Percentiles rank a stretch among this genome's conserved stretches.
These are phyloP conservation scores for Blennius ocellaris DNA, from an alignment of 2,113 vertebrate species.

Conservation along the genomic window DNA sequence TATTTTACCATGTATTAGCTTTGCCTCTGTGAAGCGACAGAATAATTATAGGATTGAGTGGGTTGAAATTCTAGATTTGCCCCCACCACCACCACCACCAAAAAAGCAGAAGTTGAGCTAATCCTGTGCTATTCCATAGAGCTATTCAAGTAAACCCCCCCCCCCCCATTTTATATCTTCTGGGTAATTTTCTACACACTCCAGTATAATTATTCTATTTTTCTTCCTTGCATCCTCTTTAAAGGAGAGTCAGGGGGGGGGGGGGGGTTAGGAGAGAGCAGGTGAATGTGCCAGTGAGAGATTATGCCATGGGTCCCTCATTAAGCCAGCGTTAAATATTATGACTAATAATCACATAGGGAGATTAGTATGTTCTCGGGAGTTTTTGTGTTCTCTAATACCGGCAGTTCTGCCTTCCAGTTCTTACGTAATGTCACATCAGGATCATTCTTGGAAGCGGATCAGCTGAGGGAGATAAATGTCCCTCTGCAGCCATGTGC, in stretches of 20 bases:
- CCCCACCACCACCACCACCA: neutral
- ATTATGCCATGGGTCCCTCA: conserved; percentile 60
- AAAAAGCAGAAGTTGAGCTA: conserved; percentile 39
- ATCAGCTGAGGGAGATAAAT: conserved; percentile 66
- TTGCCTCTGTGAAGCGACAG: conserved; percentile 27
- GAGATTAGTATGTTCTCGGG: conserved; percentile 74
- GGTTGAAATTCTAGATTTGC: conserved; percentile 44
- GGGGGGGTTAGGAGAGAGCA: conserved; percentile 50
- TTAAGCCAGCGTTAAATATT: conserved; percentile 78
- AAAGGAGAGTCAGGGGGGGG: conserved; percentile 46
- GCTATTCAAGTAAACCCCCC: conserved; percentile 19
- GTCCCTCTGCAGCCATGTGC: conserved; percentile 37
- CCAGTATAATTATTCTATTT: conserved; percentile 54
- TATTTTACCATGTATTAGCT: conserved; percentile 53
- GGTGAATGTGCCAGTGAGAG: conserved; percentile 69
- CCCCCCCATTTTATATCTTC: conserved; percentile 42
- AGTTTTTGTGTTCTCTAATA: conserved; percentile 68
- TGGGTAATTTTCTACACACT: conserved; percentile 46
- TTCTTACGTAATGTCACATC: conserved; percentile 76
- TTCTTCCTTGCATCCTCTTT: conserved; percentile 41
- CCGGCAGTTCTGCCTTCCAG: conserved; percentile 57
- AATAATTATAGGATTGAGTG: conserved; percentile 38
- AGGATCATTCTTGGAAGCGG: conserved; percentile 74
- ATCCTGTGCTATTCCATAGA: conserved; percentile 50
- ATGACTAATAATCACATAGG: conserved; percentile 79